Base-by-base conservation (phyloP, 2,113 vertebrate genomes). In the Atherinomorus stipes region DNA sequence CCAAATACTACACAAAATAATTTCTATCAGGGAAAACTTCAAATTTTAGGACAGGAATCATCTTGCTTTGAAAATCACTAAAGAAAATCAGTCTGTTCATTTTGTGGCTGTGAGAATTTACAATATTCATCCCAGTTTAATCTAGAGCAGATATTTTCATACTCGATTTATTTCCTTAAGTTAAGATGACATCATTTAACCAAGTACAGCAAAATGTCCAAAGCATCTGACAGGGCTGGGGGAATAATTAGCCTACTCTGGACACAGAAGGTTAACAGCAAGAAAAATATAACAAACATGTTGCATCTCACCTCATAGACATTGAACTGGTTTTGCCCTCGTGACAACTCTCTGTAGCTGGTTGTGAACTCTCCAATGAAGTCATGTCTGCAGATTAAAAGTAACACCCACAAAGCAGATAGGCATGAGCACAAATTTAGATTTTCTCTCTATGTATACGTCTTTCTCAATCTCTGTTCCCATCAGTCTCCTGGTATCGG, bases 361-460 rank as follows among this genome's bases (percentile, higher is more conserved):
- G 98, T 99, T 78, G 97, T 98, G 87, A 99, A 99, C 91, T 99
- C 98, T 1, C 98, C 97, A 0, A 99, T 99, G 91, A 99, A 99
- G 85, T 99, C 97, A 0, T 99, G 98, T 90, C 98, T 99, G 90
- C 49, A 86, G 74, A 76, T 57, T 83, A 47, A 64, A 69, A 58
- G 19, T 31, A 63, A 66, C 71, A 66, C 57, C 77, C 74, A 75
- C 64, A 72, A 69, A 82, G 11, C 19, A 45, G 53, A 13, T 5
- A 40, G 25, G 38, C 47, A 64, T 63, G 6, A 71, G 61, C 45
- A 74, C 51, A 51, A 1, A 63, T 34, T 53, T 65, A 4, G 28
- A 22, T 34, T 13, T 23, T 16, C 60, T 63, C 57, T 31, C 49
- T 62, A 72, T 15, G 21, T 22, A 50, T 21, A 16, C 16, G 15